Evolutionary conservation across 2,888 invertebrate genomes (phyloP).

Genomic region (Cepaea hortensis): DNA sequence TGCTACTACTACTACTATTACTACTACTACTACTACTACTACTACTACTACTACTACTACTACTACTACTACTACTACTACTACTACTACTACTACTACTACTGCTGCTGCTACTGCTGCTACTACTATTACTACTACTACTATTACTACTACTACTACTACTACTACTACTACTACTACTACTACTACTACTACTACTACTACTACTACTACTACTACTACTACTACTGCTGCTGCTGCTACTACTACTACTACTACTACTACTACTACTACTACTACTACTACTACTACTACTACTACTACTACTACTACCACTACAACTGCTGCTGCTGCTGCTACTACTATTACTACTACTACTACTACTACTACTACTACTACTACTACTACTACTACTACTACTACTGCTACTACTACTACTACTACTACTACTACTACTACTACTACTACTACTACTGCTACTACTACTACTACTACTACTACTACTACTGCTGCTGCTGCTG

Average conservation of each 20-base stretch:
- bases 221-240: constrained; percentile 2
- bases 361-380: neutral
- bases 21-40: constrained; percentile 1
- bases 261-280: neutral
- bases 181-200: constrained; percentile 13
- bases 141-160: neutral
- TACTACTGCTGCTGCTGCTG: no score
- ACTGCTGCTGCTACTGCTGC: neutral
- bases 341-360: neutral
- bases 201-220: neutral
- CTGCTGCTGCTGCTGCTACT: no score
- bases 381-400: neutral
- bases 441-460: neutral
- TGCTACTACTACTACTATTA: neutral
- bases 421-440: constrained; percentile 10
- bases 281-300: neutral
- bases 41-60: neutral
- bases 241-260: neutral
- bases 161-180: neutral
- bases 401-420: neutral
- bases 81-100: constrained; percentile 10
- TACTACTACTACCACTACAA: constrained; percentile 3
- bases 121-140: constrained; percentile 3
- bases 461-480: neutral
- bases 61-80: neutral